A percentile compares a stretch with the other conserved stretches of the same genome.
Conservation (phyloP, 64 coral and sea anemone genomes). For the Acropora yongei region DNA sequence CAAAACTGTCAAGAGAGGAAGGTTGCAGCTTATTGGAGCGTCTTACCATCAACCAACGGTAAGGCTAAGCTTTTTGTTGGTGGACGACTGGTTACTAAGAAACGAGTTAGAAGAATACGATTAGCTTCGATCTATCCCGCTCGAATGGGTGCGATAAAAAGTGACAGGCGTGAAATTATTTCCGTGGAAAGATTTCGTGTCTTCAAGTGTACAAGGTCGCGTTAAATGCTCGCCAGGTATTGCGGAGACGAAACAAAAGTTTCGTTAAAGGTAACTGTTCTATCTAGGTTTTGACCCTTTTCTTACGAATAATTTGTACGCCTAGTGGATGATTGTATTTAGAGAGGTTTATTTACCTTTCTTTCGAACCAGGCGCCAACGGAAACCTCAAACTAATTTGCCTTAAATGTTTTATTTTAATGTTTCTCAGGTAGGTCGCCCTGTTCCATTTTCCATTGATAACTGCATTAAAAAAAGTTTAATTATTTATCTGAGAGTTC, state of each 20-base stretch:
- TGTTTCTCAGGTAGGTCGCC: no score
- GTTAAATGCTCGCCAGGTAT: slow-evolving; percentile 66
- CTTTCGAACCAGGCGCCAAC: no score
- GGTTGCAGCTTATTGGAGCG: slow-evolving; percentile 62
- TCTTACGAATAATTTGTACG: no score
- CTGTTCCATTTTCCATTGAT: no score
- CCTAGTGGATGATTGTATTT: no score
- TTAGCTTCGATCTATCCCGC: slow-evolving; percentile 62
- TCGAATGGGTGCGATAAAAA: slow-evolving; percentile 54
- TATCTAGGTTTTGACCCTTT: background rate
- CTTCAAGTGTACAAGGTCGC: slow-evolving; percentile 45
- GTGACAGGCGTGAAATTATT: slow-evolving; percentile 54
- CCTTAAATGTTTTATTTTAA: no score
- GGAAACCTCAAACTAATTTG: no score
- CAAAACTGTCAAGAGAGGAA: background rate
- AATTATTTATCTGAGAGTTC: background rate
- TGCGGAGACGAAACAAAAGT: slow-evolving; percentile 61
- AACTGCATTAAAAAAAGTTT: no score
- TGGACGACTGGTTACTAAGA: slow-evolving; percentile 6
- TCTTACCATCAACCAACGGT: slow-evolving; percentile 51
- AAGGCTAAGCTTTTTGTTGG: slow-evolving; percentile 60
- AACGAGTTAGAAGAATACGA: slow-evolving; percentile 37
- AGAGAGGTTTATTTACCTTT: no score
- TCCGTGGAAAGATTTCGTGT: slow-evolving; percentile 69
- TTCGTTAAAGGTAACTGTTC: slow-evolving; percentile 49